Evolutionary conservation across 2,797 vertebrate species (phyloP).

Genomic region (Luscinia luscinia): DNA sequence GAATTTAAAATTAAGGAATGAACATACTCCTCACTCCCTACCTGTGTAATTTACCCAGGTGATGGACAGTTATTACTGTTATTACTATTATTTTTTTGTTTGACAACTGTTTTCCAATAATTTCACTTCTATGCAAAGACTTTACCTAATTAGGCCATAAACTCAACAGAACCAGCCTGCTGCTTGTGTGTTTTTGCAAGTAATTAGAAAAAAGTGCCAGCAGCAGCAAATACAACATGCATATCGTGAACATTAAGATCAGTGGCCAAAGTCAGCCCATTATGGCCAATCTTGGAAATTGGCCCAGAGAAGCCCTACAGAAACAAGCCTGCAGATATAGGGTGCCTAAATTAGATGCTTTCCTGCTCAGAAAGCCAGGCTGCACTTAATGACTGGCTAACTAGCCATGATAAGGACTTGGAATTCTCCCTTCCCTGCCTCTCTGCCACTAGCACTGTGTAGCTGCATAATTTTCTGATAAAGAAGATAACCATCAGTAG

Average conservation of each 20-base stretch:
- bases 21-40: not conserved
- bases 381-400: slow-evolving; percentile 21
- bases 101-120: not conserved
- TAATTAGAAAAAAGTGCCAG: not conserved
- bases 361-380: not conserved
- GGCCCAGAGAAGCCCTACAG: not conserved
- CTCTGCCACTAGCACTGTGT: not conserved
- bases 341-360: not conserved
- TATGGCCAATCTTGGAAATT: not conserved
- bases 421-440: not conserved
- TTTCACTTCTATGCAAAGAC: not conserved
- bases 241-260: not conserved
- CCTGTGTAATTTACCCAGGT: not conserved
- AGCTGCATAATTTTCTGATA: not conserved
- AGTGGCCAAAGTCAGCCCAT: not conserved
- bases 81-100: not conserved
- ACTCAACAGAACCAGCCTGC: not conserved
- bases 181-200: not conserved
- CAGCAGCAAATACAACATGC: not conserved
- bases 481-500: not conserved
- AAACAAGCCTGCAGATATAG: not conserved
- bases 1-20: not conserved
- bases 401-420: not conserved
- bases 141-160: not conserved
- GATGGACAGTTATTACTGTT: not conserved